phyloP scores from a whole-genome alignment of 2,797 vertebrate genomes.

The Sylvilagus floridanus region DNA sequence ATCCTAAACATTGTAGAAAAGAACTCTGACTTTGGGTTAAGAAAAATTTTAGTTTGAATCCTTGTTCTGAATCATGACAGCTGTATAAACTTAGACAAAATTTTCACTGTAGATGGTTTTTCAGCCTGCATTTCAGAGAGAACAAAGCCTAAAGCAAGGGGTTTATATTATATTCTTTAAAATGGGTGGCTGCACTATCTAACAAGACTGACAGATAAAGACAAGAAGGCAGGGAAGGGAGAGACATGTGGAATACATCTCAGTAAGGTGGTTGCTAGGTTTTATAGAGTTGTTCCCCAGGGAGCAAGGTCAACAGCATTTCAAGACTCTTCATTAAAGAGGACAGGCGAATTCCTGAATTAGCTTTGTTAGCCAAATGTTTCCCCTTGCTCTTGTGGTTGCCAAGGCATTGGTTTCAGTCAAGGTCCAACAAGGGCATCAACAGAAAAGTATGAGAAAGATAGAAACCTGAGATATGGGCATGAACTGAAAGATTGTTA shows the following conservation, averaged over 20 bases:
- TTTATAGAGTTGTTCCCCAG: background rate
- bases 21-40: background rate
- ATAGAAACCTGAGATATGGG: background rate
- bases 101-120: background rate
- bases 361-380: background rate
- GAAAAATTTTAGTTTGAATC: background rate
- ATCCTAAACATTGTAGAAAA: background rate
- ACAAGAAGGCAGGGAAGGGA: background rate
- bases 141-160: background rate
- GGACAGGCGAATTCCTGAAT: background rate
- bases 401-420: background rate
- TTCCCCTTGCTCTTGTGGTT: background rate
- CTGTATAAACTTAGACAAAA: background rate
- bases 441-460: background rate
- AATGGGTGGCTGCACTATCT: background rate
- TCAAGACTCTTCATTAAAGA: background rate
- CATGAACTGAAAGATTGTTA: background rate
- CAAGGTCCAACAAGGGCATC: background rate
- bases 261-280: background rate
- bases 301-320: background rate
- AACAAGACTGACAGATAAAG: constrained; percentile 41
- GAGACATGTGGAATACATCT: background rate
- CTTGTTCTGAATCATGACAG: background rate
- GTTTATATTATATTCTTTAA: constrained; percentile 12
- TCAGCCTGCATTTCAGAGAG: background rate